Conservation (phyloP, 2,797 vertebrate species). For the Gallinago solitaria region DNA sequence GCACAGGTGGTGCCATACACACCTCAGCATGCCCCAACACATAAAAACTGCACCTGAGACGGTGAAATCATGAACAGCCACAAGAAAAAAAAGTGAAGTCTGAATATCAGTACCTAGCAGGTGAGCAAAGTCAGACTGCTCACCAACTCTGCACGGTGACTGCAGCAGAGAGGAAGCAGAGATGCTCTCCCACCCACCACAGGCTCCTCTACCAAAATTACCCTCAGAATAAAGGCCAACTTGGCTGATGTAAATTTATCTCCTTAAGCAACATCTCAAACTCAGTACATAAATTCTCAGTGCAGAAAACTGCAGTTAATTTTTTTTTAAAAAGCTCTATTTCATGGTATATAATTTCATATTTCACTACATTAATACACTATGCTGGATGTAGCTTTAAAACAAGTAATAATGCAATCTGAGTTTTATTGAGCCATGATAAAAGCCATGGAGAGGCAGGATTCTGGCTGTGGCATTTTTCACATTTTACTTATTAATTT, state of each 20-base stretch:
- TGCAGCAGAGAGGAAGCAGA: background rate
- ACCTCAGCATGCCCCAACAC: background rate
- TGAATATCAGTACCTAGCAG: background rate
- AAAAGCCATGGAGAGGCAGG: background rate
- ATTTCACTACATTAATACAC: background rate
- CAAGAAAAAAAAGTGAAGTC: background rate
- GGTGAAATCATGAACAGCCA: background rate
- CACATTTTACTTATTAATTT: background rate
- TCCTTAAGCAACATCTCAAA: background rate
- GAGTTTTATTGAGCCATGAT: background rate
- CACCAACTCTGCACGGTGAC: background rate
- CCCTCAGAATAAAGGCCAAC: background rate
- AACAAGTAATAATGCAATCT: background rate
- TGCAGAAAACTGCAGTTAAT: background rate
- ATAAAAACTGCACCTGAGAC: background rate
- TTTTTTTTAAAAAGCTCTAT: background rate
- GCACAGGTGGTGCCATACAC: background rate
- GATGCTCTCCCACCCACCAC: background rate
- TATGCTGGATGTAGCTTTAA: background rate
- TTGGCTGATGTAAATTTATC: background rate
- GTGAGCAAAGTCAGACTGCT: background rate
- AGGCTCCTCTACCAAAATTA: background rate
- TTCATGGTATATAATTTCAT: background rate
- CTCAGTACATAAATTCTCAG: background rate
- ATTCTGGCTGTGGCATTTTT: background rate